Evolutionary conservation across 2,797 vertebrate genomes (phyloP).

Genomic region (Galago senegalensis): DNA sequence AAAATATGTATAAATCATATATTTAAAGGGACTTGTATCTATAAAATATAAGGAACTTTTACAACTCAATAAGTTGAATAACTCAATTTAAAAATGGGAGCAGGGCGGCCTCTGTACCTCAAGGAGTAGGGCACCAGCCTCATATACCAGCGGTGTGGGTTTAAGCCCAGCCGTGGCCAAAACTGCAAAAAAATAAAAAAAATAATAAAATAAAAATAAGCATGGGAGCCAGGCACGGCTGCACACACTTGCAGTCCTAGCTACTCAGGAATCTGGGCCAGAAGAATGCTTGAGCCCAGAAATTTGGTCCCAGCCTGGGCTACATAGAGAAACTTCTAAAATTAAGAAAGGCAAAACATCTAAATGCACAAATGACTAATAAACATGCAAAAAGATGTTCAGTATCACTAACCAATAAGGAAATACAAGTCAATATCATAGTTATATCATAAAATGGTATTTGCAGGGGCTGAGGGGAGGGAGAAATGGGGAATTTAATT

Average conservation of each 20-base stretch:
- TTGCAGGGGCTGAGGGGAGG: neutral
- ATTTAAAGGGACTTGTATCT: neutral
- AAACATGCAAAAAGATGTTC: neutral
- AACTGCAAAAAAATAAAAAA: too few relatives aligned
- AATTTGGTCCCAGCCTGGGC: too few relatives aligned
- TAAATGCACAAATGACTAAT: neutral
- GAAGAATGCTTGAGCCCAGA: too few relatives aligned
- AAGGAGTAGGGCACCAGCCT: too few relatives aligned
- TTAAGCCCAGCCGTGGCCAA: too few relatives aligned
- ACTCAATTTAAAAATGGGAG: neutral
- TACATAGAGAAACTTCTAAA: too few relatives aligned
- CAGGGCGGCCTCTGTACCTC: too few relatives aligned
- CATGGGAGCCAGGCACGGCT: neutral
- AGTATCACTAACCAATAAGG: neutral
- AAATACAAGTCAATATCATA: neutral
- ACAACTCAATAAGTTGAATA: neutral
- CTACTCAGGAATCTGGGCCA: too few relatives aligned
- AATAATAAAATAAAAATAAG: too few relatives aligned
- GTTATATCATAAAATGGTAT: neutral
- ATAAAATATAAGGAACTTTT: neutral
- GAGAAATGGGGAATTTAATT: neutral
- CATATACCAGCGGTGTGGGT: too few relatives aligned
- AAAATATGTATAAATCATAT: neutral
- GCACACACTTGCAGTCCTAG: neutral
- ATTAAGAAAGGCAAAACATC: neutral